phyloP scores from a whole-genome alignment of 2,888 invertebrate genomes.

The Calameuta pallipes region DNA sequence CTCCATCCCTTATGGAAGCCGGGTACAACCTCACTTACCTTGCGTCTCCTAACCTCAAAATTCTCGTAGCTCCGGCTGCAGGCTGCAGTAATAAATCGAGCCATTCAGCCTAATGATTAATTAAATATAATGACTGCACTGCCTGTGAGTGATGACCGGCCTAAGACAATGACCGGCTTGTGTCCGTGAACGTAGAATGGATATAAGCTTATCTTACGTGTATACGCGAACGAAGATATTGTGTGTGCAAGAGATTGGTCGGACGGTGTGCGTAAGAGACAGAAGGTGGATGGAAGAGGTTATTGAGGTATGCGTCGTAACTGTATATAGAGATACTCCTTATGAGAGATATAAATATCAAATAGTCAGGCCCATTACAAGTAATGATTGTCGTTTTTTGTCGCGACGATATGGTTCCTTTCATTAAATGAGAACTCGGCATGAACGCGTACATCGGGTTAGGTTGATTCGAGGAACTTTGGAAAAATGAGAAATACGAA shows the following conservation, averaged over 20 bases:
- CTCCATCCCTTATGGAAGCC: background rate
- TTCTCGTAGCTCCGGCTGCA: background rate
- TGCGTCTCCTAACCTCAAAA: background rate
- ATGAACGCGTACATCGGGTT: background rate
- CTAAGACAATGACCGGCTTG: slow-evolving; percentile 55
- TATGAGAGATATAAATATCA: slow-evolving; percentile 48
- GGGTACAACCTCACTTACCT: background rate
- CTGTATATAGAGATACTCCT: slow-evolving; percentile 21
- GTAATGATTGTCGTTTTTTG: slow-evolving; percentile 47
- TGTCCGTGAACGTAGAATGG: slow-evolving; percentile 33
- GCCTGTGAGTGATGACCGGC: slow-evolving; percentile 51
- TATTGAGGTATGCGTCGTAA: slow-evolving; percentile 38
- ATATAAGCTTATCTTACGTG: slow-evolving; percentile 17
- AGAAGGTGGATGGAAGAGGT: slow-evolving; percentile 48
- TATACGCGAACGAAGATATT: background rate
- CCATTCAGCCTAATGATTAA: slow-evolving; percentile 57
- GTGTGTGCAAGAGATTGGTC: background rate
- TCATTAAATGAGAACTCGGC: slow-evolving; percentile 6
- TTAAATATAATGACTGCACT: slow-evolving; percentile 58
- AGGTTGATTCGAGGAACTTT: background rate
- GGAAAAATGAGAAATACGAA: background rate
- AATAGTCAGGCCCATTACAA: slow-evolving; percentile 47
- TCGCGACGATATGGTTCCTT: slow-evolving; percentile 43
- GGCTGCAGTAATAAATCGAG: slow-evolving; percentile 45
- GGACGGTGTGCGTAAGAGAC: slow-evolving; percentile 30